Evolutionary conservation across 2,888 invertebrate species (phyloP).

Genomic region (Orthosia cruda): DNA sequence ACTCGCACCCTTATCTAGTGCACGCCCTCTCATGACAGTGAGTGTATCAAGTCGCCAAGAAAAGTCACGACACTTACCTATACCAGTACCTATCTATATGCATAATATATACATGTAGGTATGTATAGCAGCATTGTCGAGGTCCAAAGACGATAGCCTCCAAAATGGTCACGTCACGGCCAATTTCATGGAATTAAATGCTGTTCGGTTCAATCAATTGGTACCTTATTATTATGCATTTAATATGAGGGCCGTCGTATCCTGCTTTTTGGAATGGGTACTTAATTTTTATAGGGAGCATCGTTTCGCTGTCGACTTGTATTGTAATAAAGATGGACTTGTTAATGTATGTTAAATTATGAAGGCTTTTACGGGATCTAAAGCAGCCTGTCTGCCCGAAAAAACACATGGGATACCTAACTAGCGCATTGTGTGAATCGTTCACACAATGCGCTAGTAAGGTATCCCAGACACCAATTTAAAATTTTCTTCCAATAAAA

Average conservation of each 20-base stretch:
- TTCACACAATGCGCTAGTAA: too few species aligned
- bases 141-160: slow-evolving; percentile 78
- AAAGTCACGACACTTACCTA: slow-evolving; percentile 67
- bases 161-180: slow-evolving; percentile 77
- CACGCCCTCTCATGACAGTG: slow-evolving; percentile 55
- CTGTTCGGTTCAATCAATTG: slow-evolving; percentile 62
- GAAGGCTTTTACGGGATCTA: neutral
- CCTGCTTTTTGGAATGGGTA: slow-evolving; percentile 34
- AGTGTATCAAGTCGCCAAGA: slow-evolving; percentile 68
- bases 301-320: slow-evolving; percentile 5
- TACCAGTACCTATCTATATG: slow-evolving; percentile 28
- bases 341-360: slow-evolving; percentile 2
- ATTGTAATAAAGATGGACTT: slow-evolving; percentile 2
- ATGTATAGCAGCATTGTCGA: slow-evolving; percentile 57
- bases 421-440: too few species aligned
- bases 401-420: neutral
- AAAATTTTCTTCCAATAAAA: too few species aligned
- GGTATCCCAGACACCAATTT: too few species aligned
- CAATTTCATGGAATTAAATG: slow-evolving; percentile 82
- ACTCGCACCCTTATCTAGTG: slow-evolving; percentile 54
- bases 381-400: fast-evolving
- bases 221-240: slow-evolving; percentile 51
- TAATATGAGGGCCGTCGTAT: slow-evolving; percentile 21
- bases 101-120: slow-evolving; percentile 8
- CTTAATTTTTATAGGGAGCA: slow-evolving; percentile 38